These are phyloP conservation scores for Stegostoma tigrinum DNA, from an alignment of 2,113 vertebrate species.

Conservation along the genomic window DNA sequence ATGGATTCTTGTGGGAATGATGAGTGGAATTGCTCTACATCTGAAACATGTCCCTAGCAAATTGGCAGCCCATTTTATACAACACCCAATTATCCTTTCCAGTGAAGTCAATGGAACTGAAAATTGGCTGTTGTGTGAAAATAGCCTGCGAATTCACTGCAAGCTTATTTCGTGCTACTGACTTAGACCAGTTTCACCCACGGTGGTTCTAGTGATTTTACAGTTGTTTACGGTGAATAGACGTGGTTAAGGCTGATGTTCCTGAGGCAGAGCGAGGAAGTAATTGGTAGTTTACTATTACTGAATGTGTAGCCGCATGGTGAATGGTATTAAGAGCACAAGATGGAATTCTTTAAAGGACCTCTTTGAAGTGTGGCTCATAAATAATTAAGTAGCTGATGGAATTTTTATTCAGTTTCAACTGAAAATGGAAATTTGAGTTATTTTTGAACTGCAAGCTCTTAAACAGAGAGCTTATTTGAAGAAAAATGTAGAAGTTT, in stretches of 20 bases:
- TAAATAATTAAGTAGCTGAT: slow-evolving; percentile 22
- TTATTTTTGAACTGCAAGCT: not conserved
- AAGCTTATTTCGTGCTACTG: not conserved
- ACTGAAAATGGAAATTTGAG: not conserved
- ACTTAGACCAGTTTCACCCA: not conserved
- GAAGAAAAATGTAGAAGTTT: not conserved
- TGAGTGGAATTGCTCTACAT: not conserved
- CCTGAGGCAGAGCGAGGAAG: not conserved
- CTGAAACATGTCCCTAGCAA: not conserved
- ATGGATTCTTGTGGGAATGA: not conserved
- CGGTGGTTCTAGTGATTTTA: not conserved
- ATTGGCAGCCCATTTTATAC: not conserved
- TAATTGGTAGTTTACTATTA: not conserved
- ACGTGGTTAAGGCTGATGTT: not conserved
- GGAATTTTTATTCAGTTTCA: not conserved
- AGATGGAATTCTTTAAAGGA: not conserved
- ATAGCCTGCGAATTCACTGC: not conserved
- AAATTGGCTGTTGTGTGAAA: not conserved
- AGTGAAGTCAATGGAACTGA: not conserved
- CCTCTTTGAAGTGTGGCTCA: not conserved
- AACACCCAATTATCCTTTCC: not conserved
- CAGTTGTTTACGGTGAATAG: not conserved
- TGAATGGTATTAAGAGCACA: not conserved
- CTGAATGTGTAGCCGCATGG: not conserved
- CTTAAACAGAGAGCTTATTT: not conserved